Conservation (phyloP, 2,797 vertebrate species). For the Karalla daura region DNA sequence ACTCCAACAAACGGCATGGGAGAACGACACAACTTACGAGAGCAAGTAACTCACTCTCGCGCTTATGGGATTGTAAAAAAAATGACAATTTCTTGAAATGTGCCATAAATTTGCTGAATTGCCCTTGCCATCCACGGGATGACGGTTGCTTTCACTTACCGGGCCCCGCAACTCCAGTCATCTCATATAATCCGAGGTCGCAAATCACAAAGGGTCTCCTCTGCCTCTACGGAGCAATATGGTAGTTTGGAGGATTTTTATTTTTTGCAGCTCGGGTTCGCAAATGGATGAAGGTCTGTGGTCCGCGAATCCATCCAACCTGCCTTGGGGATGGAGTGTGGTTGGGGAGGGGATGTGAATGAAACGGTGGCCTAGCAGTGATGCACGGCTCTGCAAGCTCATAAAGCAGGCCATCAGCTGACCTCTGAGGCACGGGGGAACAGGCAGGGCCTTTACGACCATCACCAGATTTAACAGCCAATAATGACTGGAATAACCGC, state of each 20-base stretch:
- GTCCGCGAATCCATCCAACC: constrained; percentile 83
- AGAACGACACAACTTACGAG: constrained; percentile 88
- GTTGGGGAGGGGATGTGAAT: constrained; percentile 58
- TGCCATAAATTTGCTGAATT: constrained; percentile 94
- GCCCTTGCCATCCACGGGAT: constrained; percentile 87
- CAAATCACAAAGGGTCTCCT: constrained; percentile 89
- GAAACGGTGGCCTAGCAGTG: constrained; percentile 81
- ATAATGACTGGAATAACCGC: constrained; percentile 88
- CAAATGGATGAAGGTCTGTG: constrained; percentile 88
- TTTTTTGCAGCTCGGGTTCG: constrained; percentile 71
- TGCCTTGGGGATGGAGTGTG: constrained; percentile 34
- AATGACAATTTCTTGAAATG: constrained; percentile 94
- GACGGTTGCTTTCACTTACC: constrained; percentile 89
- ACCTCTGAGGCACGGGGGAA: constrained; percentile 87
- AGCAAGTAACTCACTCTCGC: constrained; percentile 91
- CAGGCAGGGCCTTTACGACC: constrained; percentile 88
- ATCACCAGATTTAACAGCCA: constrained; percentile 90
- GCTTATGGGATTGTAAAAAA: constrained; percentile 99
- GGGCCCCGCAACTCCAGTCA: constrained; percentile 88
- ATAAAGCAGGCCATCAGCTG: constrained; percentile 91
- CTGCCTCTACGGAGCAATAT: constrained; percentile 86
- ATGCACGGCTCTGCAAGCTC: constrained; percentile 91
- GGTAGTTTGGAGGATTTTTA: constrained; percentile 87
- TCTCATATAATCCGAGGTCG: constrained; percentile 93
- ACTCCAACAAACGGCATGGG: constrained; percentile 89